Conservation (phyloP, 2,113 vertebrate species). For the Sardina pilchardus region DNA sequence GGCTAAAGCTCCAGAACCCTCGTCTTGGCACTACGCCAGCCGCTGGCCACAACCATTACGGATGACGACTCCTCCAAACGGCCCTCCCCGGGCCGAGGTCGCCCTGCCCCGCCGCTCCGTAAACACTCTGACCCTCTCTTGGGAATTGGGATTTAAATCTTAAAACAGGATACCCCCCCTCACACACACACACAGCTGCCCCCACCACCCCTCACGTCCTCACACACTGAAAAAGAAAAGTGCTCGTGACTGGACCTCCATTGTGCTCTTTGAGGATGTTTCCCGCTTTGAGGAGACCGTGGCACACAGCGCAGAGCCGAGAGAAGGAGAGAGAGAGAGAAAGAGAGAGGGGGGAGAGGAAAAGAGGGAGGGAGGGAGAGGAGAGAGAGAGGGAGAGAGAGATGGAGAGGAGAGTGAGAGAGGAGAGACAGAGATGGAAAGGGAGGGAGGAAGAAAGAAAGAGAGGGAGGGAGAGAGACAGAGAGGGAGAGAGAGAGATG, state of each 20-base stretch:
- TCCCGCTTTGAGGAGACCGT: too few species aligned
- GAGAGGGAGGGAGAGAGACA: not conserved
- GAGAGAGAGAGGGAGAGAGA: too few species aligned
- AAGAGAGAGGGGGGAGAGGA: too few species aligned
- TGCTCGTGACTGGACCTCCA: not conserved
- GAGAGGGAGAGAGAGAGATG: not conserved
- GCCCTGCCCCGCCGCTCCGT: not conserved
- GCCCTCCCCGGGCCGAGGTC: not conserved
- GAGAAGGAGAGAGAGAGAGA: too few species aligned
- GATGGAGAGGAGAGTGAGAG: too few species aligned
- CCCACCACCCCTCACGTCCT: not conserved
- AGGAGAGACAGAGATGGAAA: too few species aligned
- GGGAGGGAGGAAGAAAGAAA: too few species aligned
- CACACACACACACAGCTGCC: not conserved
- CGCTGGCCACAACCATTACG: not conserved
- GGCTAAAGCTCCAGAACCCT: not conserved
- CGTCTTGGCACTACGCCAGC: not conserved
- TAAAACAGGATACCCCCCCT: not conserved
- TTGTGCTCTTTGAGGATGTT: not conserved
- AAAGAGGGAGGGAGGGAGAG: too few species aligned
- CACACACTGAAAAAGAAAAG: not conserved
- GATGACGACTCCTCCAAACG: not conserved
- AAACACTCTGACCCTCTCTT: slow-evolving; percentile 5
- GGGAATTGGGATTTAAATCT: not conserved
- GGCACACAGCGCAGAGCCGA: too few species aligned